phyloP scores from a whole-genome alignment of 1,140 invertebrate species.

The Papilio dardanus region DNA sequence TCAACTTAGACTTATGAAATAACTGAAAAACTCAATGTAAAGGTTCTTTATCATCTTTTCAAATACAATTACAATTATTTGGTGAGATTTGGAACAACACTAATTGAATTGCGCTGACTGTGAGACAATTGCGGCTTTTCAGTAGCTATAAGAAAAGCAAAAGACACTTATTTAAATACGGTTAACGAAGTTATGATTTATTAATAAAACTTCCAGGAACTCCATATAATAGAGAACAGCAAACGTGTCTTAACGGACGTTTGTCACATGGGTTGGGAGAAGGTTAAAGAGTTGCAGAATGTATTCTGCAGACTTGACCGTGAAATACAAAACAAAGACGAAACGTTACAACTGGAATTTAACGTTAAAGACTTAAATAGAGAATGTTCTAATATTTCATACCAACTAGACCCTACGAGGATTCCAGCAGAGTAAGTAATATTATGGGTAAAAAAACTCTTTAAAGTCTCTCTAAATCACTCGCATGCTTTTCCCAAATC shows the following conservation, averaged over 20 bases:
- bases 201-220: conserved; percentile 60
- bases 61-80: too few relatives aligned
- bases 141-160: not conserved
- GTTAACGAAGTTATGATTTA: not conserved
- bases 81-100: not conserved
- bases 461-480: not conserved
- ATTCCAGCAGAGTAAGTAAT: conserved; percentile 86
- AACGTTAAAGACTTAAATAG: conserved; percentile 89
- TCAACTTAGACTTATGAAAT: too few relatives aligned
- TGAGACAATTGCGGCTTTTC: not conserved
- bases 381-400: conserved; percentile 89
- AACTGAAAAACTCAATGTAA: too few relatives aligned
- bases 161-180: not conserved
- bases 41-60: too few relatives aligned
- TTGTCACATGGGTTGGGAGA: conserved; percentile 88
- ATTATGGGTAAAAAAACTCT: not conserved
- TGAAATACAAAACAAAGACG: conserved; percentile 91
- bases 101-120: not conserved
- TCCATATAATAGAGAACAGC: conserved; percentile 76
- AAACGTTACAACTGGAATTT: conserved; percentile 89
- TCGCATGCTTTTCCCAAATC: conserved; percentile 31
- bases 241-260: conserved; percentile 73
- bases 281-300: conserved; percentile 91
- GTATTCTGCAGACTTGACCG: conserved; percentile 88
- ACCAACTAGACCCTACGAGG: conserved; percentile 89